phyloP scores from a whole-genome alignment of 1,140 invertebrate genomes.

The Patella vulgata region DNA sequence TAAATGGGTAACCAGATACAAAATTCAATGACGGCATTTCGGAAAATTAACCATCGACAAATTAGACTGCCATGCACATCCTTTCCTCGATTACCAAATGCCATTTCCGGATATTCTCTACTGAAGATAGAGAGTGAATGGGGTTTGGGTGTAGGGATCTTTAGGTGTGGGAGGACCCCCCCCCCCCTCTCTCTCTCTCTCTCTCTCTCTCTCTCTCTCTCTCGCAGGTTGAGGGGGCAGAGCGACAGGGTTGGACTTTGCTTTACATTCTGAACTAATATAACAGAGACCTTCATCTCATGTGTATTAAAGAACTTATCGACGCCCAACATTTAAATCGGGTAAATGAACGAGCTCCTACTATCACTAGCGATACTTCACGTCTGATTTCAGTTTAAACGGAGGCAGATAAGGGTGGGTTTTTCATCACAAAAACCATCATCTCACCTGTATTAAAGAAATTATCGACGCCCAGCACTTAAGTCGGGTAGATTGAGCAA shows the following conservation, averaged over 20 bases:
- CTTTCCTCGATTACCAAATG: too few species aligned
- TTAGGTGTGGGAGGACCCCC: too few species aligned
- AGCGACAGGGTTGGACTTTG: too few species aligned
- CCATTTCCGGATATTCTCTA: too few species aligned
- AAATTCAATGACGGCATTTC: too few species aligned
- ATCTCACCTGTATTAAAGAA: neutral
- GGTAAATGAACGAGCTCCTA: neutral
- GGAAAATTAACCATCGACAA: too few species aligned
- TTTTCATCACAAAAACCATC: neutral
- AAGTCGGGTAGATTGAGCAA: constrained; percentile 27
- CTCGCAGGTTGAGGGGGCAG: too few species aligned
- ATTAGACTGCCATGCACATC: too few species aligned
- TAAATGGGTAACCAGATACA: too few species aligned
- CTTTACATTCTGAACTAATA: too few species aligned
- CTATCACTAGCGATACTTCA: neutral
- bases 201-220: constrained; percentile 1
- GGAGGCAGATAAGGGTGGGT: neutral
- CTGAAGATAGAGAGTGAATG: too few species aligned
- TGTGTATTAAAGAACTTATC: neutral
- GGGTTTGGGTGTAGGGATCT: too few species aligned
- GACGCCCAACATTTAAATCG: neutral
- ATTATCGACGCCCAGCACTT: constrained; percentile 7
- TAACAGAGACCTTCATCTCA: neutral
- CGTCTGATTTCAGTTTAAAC: neutral
- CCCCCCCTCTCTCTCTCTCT: neutral